These are phyloP conservation scores for Tiliacea citrago DNA, from an alignment of 2,888 invertebrate genomes.

Conservation along the genomic window DNA sequence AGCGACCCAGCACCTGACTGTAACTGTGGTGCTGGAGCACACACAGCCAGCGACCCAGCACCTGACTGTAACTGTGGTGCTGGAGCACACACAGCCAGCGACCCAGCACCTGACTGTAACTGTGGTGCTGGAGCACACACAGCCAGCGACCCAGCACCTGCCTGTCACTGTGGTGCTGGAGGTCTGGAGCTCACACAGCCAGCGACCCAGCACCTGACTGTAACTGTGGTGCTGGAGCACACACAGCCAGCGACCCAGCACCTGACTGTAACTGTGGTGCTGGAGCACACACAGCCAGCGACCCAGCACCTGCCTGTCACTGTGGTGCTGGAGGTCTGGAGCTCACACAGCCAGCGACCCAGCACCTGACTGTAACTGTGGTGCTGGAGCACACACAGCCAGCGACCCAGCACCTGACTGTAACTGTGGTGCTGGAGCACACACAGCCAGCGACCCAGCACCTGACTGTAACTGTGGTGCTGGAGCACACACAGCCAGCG, in stretches of 20 bases:
- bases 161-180: constrained; percentile 8
- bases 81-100: not conserved
- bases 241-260: not conserved
- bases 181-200: not conserved
- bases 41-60: not conserved
- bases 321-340: constrained; percentile 7
- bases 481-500: not conserved
- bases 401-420: too few species aligned
- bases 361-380: too few species aligned
- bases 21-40: constrained; percentile 6
- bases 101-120: too few species aligned
- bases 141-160: not conserved
- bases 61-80: too few species aligned
- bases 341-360: not conserved
- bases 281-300: not conserved
- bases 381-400: not conserved
- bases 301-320: too few species aligned
- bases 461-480: too few species aligned
- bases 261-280: too few species aligned
- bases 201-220: too few species aligned
- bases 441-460: not conserved
- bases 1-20: too few species aligned
- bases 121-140: constrained; percentile 1
- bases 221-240: constrained; percentile 6
- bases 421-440: constrained; percentile 6